Percentiles rank a stretch among this genome's conserved stretches.
Conservation (phyloP, 2,113 vertebrate genomes). For the Neopipo cinnamomea region DNA sequence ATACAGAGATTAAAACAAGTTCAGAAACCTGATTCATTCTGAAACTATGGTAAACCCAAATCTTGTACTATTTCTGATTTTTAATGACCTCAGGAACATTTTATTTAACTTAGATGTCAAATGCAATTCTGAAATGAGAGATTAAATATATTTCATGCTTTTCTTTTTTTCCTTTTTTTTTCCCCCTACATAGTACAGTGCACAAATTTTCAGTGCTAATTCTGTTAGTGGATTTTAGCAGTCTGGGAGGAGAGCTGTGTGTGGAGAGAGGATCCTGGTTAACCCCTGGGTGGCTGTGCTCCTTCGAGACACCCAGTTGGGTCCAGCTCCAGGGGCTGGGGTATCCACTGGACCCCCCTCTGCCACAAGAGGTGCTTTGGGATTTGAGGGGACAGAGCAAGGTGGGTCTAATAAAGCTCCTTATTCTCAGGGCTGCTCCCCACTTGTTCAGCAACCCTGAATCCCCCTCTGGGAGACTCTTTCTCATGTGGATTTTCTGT, state of each 20-base stretch:
- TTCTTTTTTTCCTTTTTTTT: not conserved
- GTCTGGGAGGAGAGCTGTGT: not conserved
- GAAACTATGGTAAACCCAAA: slow-evolving; percentile 73
- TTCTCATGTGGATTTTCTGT: not conserved
- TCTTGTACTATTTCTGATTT: slow-evolving; percentile 69
- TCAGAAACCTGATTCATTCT: slow-evolving; percentile 77
- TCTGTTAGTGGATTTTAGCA: slow-evolving; percentile 45
- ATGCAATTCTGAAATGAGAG: slow-evolving; percentile 62
- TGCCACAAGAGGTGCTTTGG: not conserved
- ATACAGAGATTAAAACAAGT: slow-evolving; percentile 62
- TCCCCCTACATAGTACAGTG: not conserved
- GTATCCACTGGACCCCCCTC: not conserved
- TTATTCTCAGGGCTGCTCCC: not conserved
- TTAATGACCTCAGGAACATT: slow-evolving; percentile 73
- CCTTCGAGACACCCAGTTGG: not conserved
- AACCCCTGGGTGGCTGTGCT: not conserved
- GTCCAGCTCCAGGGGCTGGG: not conserved
- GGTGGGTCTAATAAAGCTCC: not conserved
- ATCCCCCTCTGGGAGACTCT: not conserved
- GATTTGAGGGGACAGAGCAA: not conserved
- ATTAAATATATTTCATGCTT: slow-evolving; percentile 47
- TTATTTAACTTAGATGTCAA: slow-evolving; percentile 72
- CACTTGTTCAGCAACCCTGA: accelerated
- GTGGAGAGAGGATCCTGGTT: not conserved
- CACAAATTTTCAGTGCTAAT: slow-evolving; percentile 45